These are phyloP conservation scores for Dendrolimus houi DNA, from an alignment of 2,888 invertebrate species.

Conservation along the genomic window DNA sequence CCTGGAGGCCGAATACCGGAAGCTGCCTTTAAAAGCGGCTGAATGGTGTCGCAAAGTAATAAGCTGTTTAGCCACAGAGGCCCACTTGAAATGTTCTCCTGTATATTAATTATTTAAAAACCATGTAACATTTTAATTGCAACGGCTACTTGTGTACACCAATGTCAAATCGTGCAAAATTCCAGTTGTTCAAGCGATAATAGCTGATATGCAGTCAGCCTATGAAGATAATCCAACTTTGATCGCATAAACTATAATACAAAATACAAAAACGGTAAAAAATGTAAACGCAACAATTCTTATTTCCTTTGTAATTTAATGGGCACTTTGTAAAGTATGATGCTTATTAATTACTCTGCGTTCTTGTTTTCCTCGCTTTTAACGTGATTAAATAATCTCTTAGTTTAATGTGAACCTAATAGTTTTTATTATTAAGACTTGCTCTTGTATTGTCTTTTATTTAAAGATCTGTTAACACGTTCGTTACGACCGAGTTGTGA, in stretches of 20 bases:
- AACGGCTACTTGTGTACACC: too few species aligned
- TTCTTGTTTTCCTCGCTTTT: constrained; percentile 17
- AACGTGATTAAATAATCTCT: constrained; percentile 23
- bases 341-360: constrained; percentile 6
- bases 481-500: neutral
- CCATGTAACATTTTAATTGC: too few species aligned
- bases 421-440: constrained; percentile 2
- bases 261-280: neutral
- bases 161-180: too few species aligned
- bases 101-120: too few species aligned
- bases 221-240: too few species aligned
- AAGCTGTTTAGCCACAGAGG: too few species aligned
- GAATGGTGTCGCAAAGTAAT: too few species aligned
- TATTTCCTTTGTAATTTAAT: neutral
- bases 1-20: too few species aligned
- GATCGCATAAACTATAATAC: neutral
- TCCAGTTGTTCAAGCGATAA: too few species aligned
- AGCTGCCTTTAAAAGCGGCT: too few species aligned
- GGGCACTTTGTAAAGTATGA: neutral
- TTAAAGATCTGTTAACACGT: constrained; percentile 5
- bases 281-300: neutral
- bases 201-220: too few species aligned
- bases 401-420: constrained; percentile 22
- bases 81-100: too few species aligned
- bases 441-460: constrained; percentile 2